phyloP scores from a whole-genome alignment of 2,888 invertebrate species.

The Lobophora halterata region DNA sequence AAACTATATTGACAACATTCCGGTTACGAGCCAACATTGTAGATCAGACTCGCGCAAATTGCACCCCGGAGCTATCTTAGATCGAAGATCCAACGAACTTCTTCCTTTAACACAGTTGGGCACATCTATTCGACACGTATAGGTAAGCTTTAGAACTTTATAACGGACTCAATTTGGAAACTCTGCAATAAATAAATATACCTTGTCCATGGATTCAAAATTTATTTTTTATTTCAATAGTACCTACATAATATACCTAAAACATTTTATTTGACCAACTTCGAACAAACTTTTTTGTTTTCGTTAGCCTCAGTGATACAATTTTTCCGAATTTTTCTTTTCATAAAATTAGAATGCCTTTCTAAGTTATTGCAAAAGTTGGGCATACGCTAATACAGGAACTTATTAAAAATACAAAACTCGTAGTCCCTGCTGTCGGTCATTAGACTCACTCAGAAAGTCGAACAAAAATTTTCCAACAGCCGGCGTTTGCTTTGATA shows the following conservation, averaged over 20 bases:
- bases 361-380: constrained; percentile 34
- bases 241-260: too few species aligned
- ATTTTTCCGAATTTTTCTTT: constrained; percentile 11
- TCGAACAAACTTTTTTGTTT: too few species aligned
- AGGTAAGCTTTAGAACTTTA: constrained; percentile 40
- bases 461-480: constrained; percentile 41
- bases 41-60: constrained; percentile 37
- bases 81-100: constrained; percentile 46
- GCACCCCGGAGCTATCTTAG: constrained; percentile 37
- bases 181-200: too few species aligned
- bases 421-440: constrained; percentile 46
- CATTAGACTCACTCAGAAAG: constrained; percentile 43
- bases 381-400: constrained; percentile 45
- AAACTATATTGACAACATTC: constrained; percentile 9
- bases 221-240: too few species aligned
- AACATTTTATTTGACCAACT: too few species aligned
- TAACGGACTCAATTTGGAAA: constrained; percentile 47
- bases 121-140: constrained; percentile 40
- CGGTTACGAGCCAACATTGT: constrained; percentile 7
- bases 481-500: constrained; percentile 39
- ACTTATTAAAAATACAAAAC: constrained; percentile 65
- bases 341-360: constrained; percentile 23
- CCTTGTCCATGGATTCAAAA: too few species aligned
- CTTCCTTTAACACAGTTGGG: constrained; percentile 38
- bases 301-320: too few species aligned